A percentile compares a stretch with the other conserved stretches of the same genome.
These are phyloP conservation scores for Gadopsis marmoratus DNA, from an alignment of 2,797 vertebrate species.

Conservation along the genomic window DNA sequence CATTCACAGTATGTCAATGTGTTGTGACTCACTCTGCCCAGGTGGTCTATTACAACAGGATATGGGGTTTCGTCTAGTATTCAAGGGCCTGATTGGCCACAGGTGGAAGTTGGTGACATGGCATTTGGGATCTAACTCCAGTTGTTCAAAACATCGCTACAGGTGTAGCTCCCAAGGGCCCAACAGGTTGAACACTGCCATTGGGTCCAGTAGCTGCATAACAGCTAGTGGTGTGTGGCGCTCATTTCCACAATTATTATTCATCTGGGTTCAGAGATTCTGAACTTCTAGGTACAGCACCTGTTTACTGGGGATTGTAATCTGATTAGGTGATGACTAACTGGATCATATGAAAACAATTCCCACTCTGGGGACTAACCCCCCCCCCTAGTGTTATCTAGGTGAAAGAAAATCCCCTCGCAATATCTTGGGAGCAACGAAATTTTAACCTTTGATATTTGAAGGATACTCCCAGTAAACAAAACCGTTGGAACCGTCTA, in stretches of 20 bases:
- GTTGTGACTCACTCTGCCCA: neutral
- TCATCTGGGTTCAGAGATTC: neutral
- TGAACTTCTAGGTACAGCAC: neutral
- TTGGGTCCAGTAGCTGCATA: conserved; percentile 3
- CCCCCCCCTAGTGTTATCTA: neutral
- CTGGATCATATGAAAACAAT: neutral
- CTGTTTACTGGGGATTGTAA: conserved; percentile 4
- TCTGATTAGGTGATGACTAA: conserved; percentile 3
- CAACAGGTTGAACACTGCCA: neutral
- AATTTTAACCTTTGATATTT: neutral
- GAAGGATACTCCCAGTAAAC: neutral
- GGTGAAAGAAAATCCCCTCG: neutral
- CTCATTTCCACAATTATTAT: conserved; percentile 13
- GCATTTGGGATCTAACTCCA: conserved; percentile 25
- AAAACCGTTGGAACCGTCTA: neutral
- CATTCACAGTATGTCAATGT: conserved; percentile 3
- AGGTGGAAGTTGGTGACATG: neutral
- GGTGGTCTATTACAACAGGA: neutral
- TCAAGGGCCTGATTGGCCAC: neutral
- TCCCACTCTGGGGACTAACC: neutral
- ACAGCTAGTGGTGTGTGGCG: conserved; percentile 7
- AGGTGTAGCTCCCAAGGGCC: neutral
- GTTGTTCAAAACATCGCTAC: conserved; percentile 13
- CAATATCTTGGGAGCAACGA: neutral
- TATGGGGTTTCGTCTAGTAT: conserved; percentile 8